Conservation (phyloP, 2,888 invertebrate species). For the Drosophila prolongata region DNA sequence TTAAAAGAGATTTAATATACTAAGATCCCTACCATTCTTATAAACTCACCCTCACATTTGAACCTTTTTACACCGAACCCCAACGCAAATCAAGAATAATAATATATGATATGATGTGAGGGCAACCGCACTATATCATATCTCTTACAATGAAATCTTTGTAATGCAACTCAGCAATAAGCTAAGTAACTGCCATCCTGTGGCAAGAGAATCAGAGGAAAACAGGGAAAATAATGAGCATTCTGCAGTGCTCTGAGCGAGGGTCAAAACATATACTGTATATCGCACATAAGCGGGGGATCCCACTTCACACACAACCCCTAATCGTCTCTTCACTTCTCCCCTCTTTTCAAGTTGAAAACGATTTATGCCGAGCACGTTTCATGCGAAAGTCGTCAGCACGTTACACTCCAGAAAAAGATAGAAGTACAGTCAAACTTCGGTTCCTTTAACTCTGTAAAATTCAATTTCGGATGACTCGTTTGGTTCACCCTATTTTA, state of each 20-base stretch:
- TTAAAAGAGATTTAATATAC: background rate
- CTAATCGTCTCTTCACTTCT: constrained; percentile 1
- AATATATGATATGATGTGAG: constrained; percentile 13
- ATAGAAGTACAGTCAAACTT: constrained; percentile 32
- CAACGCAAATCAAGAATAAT: constrained; percentile 21
- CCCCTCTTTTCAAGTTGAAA: constrained; percentile 9
- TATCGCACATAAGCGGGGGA: constrained; percentile 14
- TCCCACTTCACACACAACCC: constrained; percentile 6
- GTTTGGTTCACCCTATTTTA: too few relatives aligned
- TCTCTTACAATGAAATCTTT: constrained; percentile 34
- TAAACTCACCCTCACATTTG: background rate
- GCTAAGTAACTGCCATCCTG: constrained; percentile 53
- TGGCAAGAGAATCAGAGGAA: constrained; percentile 10
- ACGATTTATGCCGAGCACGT: constrained; percentile 74
- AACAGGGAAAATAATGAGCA: constrained; percentile 12
- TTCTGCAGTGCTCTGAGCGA: constrained; percentile 27
- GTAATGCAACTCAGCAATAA: constrained; percentile 60
- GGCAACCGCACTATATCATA: constrained; percentile 32
- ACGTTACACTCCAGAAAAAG: constrained; percentile 56
- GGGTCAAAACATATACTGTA: constrained; percentile 29
- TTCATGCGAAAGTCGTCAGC: constrained; percentile 66
- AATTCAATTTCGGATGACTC: constrained; percentile 1
- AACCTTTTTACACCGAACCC: constrained; percentile 8
- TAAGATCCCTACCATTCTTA: background rate
- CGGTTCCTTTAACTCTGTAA: constrained; percentile 1